Base-by-base conservation (phyloP, 2,888 invertebrate species). In the Drosophila anomalipes region DNA sequence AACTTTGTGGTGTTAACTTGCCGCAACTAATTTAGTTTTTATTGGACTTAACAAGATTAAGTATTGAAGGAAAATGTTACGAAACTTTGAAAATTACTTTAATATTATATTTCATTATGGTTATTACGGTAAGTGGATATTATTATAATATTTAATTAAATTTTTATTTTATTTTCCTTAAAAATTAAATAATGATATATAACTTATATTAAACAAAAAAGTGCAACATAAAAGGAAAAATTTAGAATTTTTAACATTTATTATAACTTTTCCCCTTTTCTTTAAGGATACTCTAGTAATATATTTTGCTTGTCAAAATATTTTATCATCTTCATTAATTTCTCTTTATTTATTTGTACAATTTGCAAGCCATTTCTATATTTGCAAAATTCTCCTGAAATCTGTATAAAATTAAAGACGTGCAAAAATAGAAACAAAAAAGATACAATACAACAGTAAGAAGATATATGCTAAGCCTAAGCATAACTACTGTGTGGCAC, bases 401-500 rank as follows among this genome's bases (percentile, higher is more conserved):
- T 59, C 51, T 51, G 53, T 57, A 44, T 71, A 41, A 70, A 70
- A 52, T 37, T 44, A 44, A 70, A 60, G 9, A 33, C 49, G 49
- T 39, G 28, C 28, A 37, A 54, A 39, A 54, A 47, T 22, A 47
- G 26, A 47, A 26, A 26, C 9, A 37, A 41, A 32, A 72, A 33
- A 12, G 32, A 37, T 4, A 2, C 30, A 47, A 12, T 26, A 2
- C 47, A 57, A 74, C 68, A 74, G 68, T 35, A 58, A 35, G 28
- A 62, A 62, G 74, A 77, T 51, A 51, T 68, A 65, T 77, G 51
- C 22, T 39, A 47, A 73, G 28, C 35, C 59, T 60, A 16, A 53
- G 60, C 52, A 22, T 22, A 64, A 79, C 79, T 77, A 67, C 76
- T 68, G 79, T 64, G 63, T 56, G 62, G 33, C 47, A 26, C 51